A percentile compares a stretch with the other conserved stretches of the same genome.
These are phyloP conservation scores for Micromesistius poutassou DNA, from an alignment of 2,797 vertebrate genomes.

Conservation along the genomic window DNA sequence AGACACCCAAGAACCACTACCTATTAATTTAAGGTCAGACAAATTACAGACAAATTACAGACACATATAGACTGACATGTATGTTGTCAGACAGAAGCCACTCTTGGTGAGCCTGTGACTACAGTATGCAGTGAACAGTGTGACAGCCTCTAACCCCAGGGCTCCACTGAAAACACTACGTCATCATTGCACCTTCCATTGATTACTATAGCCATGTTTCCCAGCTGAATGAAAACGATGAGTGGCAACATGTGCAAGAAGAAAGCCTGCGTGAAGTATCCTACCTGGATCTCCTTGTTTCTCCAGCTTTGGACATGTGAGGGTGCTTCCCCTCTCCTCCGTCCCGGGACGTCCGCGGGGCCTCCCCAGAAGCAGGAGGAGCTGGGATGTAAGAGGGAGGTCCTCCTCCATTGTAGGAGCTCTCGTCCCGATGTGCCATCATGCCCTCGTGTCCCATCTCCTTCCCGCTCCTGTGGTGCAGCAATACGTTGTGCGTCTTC, in stretches of 20 bases:
- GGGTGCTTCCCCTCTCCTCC: conserved; percentile 62
- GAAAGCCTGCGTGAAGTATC: neutral
- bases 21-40: neutral
- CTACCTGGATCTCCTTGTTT: conserved; percentile 84
- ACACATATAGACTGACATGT: no score
- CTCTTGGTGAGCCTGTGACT: no score
- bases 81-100: neutral
- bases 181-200: neutral
- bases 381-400: conserved; percentile 72
- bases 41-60: neutral
- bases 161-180: no score
- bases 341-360: conserved; percentile 87
- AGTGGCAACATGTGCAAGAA: neutral
- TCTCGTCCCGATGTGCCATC: conserved; percentile 47
- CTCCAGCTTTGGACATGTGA: conserved; percentile 77
- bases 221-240: neutral
- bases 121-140: no score
- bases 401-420: conserved; percentile 33
- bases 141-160: no score
- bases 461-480: conserved; percentile 77
- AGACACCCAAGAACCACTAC: neutral
- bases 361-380: conserved; percentile 73
- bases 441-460: conserved; percentile 71
- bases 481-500: conserved; percentile 72
- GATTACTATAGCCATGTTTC: neutral